phyloP scores from a whole-genome alignment of 2,797 vertebrate species.

The Petrocephalus schoutedeni region DNA sequence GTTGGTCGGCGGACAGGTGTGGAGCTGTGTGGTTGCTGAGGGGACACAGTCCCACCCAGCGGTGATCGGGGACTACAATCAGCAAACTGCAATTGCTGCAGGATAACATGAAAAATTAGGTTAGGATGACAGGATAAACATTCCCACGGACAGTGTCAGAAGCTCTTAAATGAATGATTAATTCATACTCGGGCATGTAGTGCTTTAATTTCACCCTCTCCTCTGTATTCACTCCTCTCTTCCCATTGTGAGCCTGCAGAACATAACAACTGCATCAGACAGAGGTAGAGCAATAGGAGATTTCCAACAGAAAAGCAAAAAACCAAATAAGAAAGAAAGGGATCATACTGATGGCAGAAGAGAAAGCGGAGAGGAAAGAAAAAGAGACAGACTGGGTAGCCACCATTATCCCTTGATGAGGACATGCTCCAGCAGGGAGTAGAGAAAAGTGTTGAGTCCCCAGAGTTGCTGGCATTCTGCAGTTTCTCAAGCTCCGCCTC shows the following conservation, averaged over 20 bases:
- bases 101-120: background rate
- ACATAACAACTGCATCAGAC: slow-evolving; percentile 38
- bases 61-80: slow-evolving; percentile 40
- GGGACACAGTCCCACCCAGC: slow-evolving; percentile 27
- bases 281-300: background rate
- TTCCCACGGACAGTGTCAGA: background rate
- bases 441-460: slow-evolving; percentile 59
- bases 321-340: background rate
- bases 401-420: slow-evolving; percentile 59
- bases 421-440: slow-evolving; percentile 65
- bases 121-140: background rate
- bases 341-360: background rate
- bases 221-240: slow-evolving; percentile 42
- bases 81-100: slow-evolving; percentile 63
- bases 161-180: background rate
- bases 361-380: background rate
- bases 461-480: slow-evolving; percentile 53
- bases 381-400: slow-evolving; percentile 39
- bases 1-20: slow-evolving; percentile 46
- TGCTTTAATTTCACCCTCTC: slow-evolving; percentile 45
- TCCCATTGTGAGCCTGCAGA: slow-evolving; percentile 51
- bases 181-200: slow-evolving; percentile 55
- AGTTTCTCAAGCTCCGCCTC: slow-evolving; percentile 70
- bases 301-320: background rate
- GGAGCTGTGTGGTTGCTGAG: slow-evolving; percentile 50